A percentile compares a stretch with the other conserved stretches of the same genome.
Evolutionary conservation across 2,888 invertebrate species (phyloP).

Genomic region (Sesamia inferens): DNA sequence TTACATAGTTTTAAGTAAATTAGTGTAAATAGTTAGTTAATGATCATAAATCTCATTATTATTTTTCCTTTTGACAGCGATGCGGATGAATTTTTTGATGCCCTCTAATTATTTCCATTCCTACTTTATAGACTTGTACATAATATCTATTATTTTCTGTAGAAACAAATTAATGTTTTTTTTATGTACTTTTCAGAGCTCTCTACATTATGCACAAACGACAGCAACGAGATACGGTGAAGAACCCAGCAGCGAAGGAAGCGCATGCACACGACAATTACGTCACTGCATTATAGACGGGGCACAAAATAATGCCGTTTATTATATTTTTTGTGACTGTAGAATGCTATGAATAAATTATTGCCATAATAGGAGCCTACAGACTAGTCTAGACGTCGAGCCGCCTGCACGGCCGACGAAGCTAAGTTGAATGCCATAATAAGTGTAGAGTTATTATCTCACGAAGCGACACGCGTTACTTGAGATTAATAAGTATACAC

Average conservation of each 20-base stretch:
- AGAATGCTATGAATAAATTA: background rate
- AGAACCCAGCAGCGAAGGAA: constrained; percentile 78
- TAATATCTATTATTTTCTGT: too few species aligned
- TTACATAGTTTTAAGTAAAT: too few species aligned
- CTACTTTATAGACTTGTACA: too few species aligned
- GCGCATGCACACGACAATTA: constrained; percentile 81
- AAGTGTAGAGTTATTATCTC: background rate
- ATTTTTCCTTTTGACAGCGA: too few species aligned
- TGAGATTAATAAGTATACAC: background rate
- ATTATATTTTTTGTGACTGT: background rate
- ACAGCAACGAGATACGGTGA: constrained; percentile 75
- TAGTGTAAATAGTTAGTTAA: too few species aligned
- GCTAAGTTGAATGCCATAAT: background rate
- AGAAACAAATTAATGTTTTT: background rate
- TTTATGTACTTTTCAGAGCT: constrained; percentile 74
- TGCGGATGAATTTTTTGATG: too few species aligned
- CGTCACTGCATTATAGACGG: constrained; percentile 73
- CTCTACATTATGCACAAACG: constrained; percentile 81
- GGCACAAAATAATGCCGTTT: background rate
- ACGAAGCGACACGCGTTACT: background rate
- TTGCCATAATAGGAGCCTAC: constrained; percentile 8
- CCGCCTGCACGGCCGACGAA: background rate
- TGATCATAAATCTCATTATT: too few species aligned
- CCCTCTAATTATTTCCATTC: too few species aligned
- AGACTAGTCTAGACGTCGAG: background rate